Conservation (phyloP, 2,888 invertebrate species). For the Scaptomyza polygonia region DNA sequence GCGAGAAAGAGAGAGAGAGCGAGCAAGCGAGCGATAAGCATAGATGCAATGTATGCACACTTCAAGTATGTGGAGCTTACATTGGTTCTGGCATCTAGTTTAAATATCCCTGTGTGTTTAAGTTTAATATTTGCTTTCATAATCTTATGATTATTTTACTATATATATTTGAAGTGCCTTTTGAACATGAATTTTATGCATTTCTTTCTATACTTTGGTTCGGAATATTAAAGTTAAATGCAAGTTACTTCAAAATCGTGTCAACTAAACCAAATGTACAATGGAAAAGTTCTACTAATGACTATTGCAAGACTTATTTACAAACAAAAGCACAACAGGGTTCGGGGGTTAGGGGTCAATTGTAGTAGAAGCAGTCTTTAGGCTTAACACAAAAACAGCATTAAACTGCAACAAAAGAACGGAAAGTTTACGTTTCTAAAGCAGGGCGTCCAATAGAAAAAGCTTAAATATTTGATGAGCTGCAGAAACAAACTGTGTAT, state of each 20-base stretch:
- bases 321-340: conserved; percentile 12
- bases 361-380: conserved; percentile 1
- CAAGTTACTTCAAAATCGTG: not conserved
- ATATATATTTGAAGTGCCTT: not conserved
- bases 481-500: not conserved
- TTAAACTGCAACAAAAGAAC: conserved; percentile 49
- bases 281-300: conserved; percentile 7
- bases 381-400: conserved; percentile 50
- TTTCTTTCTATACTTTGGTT: too few relatives aligned
- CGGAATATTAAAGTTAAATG: too few relatives aligned
- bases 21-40: not conserved
- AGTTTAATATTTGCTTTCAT: not conserved
- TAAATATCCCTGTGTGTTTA: conserved; percentile 11
- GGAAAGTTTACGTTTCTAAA: conserved; percentile 31
- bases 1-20: not conserved
- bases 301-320: conserved; percentile 40
- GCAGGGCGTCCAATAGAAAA: conserved; percentile 2
- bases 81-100: not conserved
- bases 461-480: conserved; percentile 62
- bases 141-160: not conserved
- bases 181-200: not conserved
- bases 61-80: not conserved
- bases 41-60: not conserved
- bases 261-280: conserved; percentile 2
- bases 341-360: conserved; percentile 17